Evolutionary conservation across 2,113 vertebrate species (phyloP).

Genomic region (Halcyon malimbica): DNA sequence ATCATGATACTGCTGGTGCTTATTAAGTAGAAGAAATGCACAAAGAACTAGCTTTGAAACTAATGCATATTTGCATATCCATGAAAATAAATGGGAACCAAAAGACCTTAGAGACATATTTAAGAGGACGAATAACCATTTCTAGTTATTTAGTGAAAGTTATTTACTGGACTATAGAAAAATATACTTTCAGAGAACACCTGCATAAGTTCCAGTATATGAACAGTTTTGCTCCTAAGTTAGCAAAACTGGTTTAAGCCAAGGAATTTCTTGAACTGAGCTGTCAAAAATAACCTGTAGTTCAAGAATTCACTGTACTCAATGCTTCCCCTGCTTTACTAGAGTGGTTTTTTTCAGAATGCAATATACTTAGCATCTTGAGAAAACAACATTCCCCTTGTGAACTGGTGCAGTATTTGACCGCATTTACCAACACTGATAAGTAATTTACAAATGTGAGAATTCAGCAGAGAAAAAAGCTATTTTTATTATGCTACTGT

Average conservation of each 20-base stretch:
- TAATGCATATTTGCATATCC: background rate
- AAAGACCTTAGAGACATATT: background rate
- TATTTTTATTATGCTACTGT: background rate
- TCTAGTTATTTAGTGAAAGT: background rate
- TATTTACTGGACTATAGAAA: background rate
- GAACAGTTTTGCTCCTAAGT: background rate
- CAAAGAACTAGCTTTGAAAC: background rate
- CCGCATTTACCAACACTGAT: background rate
- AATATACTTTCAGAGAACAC: background rate
- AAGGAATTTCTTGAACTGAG: background rate
- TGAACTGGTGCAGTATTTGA: background rate
- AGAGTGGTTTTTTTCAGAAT: background rate
- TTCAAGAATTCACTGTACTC: background rate
- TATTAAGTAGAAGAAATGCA: background rate
- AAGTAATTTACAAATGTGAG: background rate
- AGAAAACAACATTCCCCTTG: background rate
- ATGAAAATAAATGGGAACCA: background rate
- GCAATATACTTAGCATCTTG: background rate
- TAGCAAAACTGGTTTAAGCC: background rate
- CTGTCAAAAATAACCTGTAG: background rate
- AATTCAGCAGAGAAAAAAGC: background rate
- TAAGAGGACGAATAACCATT: background rate
- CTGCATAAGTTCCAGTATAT: background rate
- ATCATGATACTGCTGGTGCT: background rate
- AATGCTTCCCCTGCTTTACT: background rate